Conservation (phyloP, 37 sponge, comb jelly and placozoan species). For the Geodia barretti region DNA sequence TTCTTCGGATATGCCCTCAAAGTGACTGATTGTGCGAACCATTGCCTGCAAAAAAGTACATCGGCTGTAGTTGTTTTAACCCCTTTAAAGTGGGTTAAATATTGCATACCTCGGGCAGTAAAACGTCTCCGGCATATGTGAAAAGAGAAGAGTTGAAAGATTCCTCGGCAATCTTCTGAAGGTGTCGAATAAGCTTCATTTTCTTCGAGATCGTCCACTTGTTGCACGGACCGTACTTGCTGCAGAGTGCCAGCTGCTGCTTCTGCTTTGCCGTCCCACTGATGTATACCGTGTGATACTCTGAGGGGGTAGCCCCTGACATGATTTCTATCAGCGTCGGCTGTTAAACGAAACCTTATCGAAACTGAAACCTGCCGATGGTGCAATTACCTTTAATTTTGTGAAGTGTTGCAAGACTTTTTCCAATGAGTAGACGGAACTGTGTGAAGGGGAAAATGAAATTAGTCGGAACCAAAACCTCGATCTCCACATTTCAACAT, state of each 20-base stretch:
- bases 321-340: not conserved
- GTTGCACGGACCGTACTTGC: conserved; percentile 1
- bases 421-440: not conserved
- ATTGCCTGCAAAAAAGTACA: not conserved
- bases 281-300: not conserved
- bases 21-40: not conserved
- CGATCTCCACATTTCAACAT: no score
- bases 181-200: not conserved
- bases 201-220: not conserved
- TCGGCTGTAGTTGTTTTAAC: no score
- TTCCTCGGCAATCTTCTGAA: not conserved
- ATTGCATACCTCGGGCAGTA: conserved; percentile 19
- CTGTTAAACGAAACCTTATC: no score
- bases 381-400: not conserved
- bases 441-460: not conserved
- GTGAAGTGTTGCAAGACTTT: not conserved
- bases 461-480: no score
- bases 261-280: not conserved
- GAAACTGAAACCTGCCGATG: no score
- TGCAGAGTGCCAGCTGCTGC: not conserved
- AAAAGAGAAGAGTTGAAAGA: not conserved
- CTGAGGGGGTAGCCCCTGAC: not conserved
- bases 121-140: conserved; percentile 4
- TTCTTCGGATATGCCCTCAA: not conserved
- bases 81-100: no score